phyloP scores from a whole-genome alignment of 2,888 invertebrate species.

The Pseudolycoriella hygida region DNA sequence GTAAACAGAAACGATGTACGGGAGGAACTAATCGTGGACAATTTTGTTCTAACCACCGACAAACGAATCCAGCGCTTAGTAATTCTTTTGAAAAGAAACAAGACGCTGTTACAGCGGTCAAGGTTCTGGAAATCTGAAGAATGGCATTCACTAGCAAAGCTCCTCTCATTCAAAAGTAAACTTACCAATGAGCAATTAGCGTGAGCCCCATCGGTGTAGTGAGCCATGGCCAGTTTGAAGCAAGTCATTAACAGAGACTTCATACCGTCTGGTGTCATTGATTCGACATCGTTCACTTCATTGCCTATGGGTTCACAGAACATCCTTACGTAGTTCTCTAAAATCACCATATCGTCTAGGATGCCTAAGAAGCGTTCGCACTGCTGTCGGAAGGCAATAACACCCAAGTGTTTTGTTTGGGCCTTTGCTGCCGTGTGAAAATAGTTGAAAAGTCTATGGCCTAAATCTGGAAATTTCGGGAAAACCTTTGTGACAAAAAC shows the following conservation, averaged over 20 bases:
- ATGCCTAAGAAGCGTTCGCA: slow-evolving; percentile 45
- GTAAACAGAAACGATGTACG: slow-evolving; percentile 45
- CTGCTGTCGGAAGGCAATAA: slow-evolving; percentile 49
- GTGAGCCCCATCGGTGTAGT: slow-evolving; percentile 44
- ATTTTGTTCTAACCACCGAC: slow-evolving; percentile 67
- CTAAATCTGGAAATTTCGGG: slow-evolving; percentile 57
- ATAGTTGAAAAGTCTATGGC: slow-evolving; percentile 45
- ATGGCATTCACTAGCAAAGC: no score
- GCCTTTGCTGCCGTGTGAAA: slow-evolving; percentile 41
- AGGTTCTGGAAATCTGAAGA: slow-evolving; percentile 45
- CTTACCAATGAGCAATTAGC: slow-evolving; percentile 3
- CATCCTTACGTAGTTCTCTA: slow-evolving; percentile 53
- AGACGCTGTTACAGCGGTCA: slow-evolving; percentile 54
- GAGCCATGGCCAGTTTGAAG: slow-evolving; percentile 65
- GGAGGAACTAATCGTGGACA: slow-evolving; percentile 58
- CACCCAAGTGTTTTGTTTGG: slow-evolving; percentile 41
- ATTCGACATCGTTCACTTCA: slow-evolving; percentile 19
- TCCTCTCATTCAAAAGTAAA: no score
- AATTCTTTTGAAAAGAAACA: slow-evolving; percentile 65
- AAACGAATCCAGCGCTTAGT: slow-evolving; percentile 56
- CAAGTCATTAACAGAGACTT: slow-evolving; percentile 49
- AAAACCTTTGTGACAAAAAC: slow-evolving; percentile 55
- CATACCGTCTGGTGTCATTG: slow-evolving; percentile 44
- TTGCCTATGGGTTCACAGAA: slow-evolving; percentile 36
- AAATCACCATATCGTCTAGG: slow-evolving; percentile 38